Conservation (phyloP, 35 echinoderm and acorn worm species). For the Strongylocentrotus purpuratus region DNA sequence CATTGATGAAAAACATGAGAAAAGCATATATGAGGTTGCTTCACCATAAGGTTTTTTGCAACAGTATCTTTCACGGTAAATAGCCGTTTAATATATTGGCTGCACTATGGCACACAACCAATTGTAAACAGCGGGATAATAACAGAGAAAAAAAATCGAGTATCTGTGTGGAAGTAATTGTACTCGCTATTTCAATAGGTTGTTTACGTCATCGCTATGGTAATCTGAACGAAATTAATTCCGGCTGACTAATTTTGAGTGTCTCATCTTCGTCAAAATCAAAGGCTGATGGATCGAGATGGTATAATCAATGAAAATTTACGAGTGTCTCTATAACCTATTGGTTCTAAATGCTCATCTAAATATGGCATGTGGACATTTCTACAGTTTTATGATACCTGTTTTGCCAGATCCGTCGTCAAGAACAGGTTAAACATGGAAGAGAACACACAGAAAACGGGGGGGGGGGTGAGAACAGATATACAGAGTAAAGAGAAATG, state of each 20-base stretch:
- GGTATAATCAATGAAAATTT: neutral
- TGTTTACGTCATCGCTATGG: neutral
- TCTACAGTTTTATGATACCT: no score
- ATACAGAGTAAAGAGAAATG: no score
- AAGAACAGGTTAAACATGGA: no score
- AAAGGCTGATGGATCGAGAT: neutral
- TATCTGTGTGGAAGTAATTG: neutral
- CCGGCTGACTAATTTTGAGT: neutral
- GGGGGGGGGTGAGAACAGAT: no score
- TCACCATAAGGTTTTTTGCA: no score
- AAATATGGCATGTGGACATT: no score
- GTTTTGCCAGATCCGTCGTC: no score
- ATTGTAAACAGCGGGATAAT: neutral
- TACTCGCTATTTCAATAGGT: neutral
- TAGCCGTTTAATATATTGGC: neutral
- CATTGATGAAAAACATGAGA: neutral
- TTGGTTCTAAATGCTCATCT: no score
- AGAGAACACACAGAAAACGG: no score
- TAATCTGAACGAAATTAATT: constrained; percentile 4
- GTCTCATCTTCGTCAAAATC: neutral
- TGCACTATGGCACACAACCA: neutral
- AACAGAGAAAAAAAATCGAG: neutral
- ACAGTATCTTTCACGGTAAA: neutral
- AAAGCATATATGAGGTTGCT: no score
- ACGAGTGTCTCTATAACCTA: no score